Percentiles rank a stretch among this genome's conserved stretches.
Evolutionary conservation across 1,140 invertebrate genomes (phyloP).

Genomic region (Linepithema humile): DNA sequence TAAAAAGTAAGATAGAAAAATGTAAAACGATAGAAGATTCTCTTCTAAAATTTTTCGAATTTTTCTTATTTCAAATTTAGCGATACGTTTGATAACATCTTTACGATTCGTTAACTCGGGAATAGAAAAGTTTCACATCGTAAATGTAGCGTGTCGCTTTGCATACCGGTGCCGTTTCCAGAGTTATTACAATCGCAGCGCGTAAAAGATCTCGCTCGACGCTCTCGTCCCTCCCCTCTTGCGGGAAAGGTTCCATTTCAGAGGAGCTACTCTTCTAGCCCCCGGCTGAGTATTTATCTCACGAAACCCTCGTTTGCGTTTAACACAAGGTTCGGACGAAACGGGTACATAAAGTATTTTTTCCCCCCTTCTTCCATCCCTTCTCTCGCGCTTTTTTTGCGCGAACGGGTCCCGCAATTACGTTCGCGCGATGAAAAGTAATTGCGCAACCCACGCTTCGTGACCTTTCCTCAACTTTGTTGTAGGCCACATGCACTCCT

Average conservation of each 20-base stretch:
- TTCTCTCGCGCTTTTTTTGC: neutral
- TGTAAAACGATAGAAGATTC: too few relatives aligned
- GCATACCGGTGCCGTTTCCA: too few relatives aligned
- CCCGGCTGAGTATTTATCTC: constrained; percentile 33
- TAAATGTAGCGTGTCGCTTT: too few relatives aligned
- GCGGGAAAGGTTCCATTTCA: neutral
- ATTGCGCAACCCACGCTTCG: constrained; percentile 65
- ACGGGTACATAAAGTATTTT: constrained; percentile 17
- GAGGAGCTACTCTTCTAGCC: neutral
- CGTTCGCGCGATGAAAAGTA: constrained; percentile 65
- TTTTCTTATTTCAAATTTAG: too few relatives aligned
- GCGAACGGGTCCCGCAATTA: constrained; percentile 58
- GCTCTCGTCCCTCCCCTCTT: neutral
- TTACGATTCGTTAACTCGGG: too few relatives aligned
- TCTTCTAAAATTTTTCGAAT: too few relatives aligned
- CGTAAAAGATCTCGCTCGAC: constrained; percentile 14
- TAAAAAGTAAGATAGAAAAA: too few relatives aligned
- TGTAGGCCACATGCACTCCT: constrained; percentile 46
- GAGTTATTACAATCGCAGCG: too few relatives aligned
- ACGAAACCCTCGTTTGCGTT: constrained; percentile 44
- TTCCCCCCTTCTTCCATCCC: neutral
- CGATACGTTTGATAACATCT: too few relatives aligned
- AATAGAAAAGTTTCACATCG: too few relatives aligned
- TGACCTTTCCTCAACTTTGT: constrained; percentile 70
- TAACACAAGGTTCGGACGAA: neutral